These are phyloP conservation scores for Pinctada fucata DNA, from an alignment of 2,888 invertebrate species.

Conservation along the genomic window DNA sequence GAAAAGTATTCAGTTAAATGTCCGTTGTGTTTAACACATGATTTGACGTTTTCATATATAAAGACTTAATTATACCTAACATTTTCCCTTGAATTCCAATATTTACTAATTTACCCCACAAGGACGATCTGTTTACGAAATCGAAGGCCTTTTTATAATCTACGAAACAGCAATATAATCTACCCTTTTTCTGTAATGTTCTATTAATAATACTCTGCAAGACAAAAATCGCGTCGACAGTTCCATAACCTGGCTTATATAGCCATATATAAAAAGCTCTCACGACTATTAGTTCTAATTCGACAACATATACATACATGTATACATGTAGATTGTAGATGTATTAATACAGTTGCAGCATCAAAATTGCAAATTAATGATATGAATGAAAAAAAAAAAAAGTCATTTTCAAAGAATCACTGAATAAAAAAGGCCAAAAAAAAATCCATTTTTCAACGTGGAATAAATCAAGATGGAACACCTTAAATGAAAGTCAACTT, in stretches of 20 bases:
- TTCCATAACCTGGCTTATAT: constrained; percentile 1
- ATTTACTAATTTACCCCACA: constrained; percentile 3
- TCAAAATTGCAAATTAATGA: too few species aligned
- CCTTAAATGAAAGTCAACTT: too few species aligned
- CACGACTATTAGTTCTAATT: too few species aligned
- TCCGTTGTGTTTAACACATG: constrained; percentile 29
- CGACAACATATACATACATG: too few species aligned
- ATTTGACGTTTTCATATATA: constrained; percentile 40
- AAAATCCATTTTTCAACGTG: too few species aligned
- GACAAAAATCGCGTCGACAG: constrained; percentile 5
- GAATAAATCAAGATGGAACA: too few species aligned
- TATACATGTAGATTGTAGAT: too few species aligned
- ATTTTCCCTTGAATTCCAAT: constrained; percentile 9
- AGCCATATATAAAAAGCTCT: too few species aligned
- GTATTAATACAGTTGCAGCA: too few species aligned
- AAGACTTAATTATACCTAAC: not conserved
- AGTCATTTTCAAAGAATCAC: too few species aligned
- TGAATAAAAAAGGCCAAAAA: too few species aligned
- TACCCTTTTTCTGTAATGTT: constrained; percentile 2
- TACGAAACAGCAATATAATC: constrained; percentile 14
- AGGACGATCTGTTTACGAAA: constrained; percentile 3
- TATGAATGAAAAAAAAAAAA: too few species aligned
- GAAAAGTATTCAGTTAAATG: constrained; percentile 27
- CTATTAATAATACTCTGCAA: constrained; percentile 9
- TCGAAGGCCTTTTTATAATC: constrained; percentile 20